Evolutionary conservation across 2,888 invertebrate genomes (phyloP), one percentile per base, ranked within the genome.

Genomic region (Isoperla grammatica): DNA sequence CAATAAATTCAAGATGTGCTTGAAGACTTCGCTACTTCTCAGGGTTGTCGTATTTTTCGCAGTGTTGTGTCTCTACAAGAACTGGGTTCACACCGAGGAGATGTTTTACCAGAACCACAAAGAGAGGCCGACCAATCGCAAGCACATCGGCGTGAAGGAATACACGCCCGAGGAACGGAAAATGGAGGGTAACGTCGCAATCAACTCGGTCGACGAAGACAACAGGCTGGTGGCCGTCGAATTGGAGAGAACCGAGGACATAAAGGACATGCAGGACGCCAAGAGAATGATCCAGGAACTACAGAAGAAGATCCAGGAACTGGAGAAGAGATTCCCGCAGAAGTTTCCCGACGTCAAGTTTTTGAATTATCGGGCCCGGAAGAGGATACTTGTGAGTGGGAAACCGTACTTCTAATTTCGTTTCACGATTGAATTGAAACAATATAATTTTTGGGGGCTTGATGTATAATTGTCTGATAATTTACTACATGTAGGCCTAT

Each of bases 301-400:
- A 56, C 88, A 90, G 72, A 82, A 83, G 64, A 88, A 88, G 75
- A 77, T 92, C 40, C 79, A 81, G 55, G 78, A 83, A 56, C 73
- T 92, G 49, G 90, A 91, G 72, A 80, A 82, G 2, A 80, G 84
- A 69, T 81, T 89, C 48, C 87, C 89, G 1, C 90, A 91, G 68
- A 87, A 86, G 66, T 95, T 88, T 77, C 95, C 95, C 0, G 86
- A 90, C 72, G 95, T 98, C 0, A 89, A 88, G 72, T 95, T 93
- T 72, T 79, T 95, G 13, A 95, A 94, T 67, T 95, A 95, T 73
- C 88, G 92, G 70, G 87, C 90, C 66, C 82, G 97, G 59, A 96
- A 93, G 73, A 81, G 98, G 66, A 95, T 99, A 69, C 77, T 98
- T 77, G 91, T 95, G 71, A 76, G 77, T 69, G 12, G 29, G 5